A percentile compares a stretch with the other conserved stretches of the same genome.
Conservation (phyloP, 23 tunicate genomes). For the Trididemnum nubilum region DNA sequence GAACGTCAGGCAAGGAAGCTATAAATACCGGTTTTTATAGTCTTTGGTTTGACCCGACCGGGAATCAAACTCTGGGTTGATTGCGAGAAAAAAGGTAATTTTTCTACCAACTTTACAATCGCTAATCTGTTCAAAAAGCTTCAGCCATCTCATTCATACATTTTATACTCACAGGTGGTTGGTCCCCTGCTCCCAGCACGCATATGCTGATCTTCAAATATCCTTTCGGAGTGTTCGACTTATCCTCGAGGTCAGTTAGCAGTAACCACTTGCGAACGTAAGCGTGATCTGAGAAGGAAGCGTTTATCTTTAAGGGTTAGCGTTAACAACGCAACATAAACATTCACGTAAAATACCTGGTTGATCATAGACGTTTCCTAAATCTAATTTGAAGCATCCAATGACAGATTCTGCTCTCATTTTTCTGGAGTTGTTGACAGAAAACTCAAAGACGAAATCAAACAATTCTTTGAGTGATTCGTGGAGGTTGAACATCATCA, state of each 20-base stretch:
- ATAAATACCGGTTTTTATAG: too few relatives aligned
- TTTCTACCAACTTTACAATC: too few relatives aligned
- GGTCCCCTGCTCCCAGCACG: slow-evolving; percentile 81
- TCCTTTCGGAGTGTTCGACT: slow-evolving; percentile 81
- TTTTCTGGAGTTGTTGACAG: slow-evolving; percentile 75
- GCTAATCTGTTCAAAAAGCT: too few relatives aligned
- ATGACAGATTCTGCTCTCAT: slow-evolving; percentile 77
- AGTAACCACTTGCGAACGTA: slow-evolving; percentile 83
- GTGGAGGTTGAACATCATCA: slow-evolving; percentile 79
- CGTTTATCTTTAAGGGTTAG: too few relatives aligned
- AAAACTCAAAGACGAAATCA: slow-evolving; percentile 65
- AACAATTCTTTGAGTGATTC: slow-evolving; percentile 72
- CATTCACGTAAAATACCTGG: too few relatives aligned
- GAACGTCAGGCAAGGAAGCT: too few relatives aligned
- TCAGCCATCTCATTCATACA: too few relatives aligned
- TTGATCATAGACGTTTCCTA: slow-evolving; percentile 86
- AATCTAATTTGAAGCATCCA: slow-evolving; percentile 77
- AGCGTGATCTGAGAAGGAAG: slow-evolving; percentile 82
- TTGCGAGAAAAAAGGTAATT: too few relatives aligned
- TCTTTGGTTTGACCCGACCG: too few relatives aligned
- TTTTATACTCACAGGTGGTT: slow-evolving; percentile 77
- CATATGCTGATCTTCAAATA: slow-evolving; percentile 79
- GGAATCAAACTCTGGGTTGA: too few relatives aligned
- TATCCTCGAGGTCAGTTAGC: slow-evolving; percentile 79
- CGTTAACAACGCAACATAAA: too few relatives aligned